Percentiles rank a stretch among this genome's conserved stretches.
These are phyloP conservation scores for Eueides isabella DNA, from an alignment of 1,140 invertebrate species.

Conservation along the genomic window DNA sequence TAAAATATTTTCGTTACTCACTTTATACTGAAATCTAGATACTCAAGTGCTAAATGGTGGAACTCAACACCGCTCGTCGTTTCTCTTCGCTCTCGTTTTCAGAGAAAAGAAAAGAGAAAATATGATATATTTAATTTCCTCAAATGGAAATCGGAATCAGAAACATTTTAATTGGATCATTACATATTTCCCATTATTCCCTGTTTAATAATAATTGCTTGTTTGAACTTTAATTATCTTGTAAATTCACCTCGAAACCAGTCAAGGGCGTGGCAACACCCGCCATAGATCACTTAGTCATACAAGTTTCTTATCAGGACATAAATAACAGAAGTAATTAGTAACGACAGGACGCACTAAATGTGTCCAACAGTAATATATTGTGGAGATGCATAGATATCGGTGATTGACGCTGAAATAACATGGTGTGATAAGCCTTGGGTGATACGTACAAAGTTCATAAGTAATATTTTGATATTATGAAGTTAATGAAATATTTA, in stretches of 20 bases:
- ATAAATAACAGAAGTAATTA: constrained; percentile 30
- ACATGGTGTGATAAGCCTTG: constrained; percentile 18
- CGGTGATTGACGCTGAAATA: constrained; percentile 33
- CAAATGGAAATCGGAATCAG: too few species aligned
- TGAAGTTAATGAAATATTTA: too few species aligned
- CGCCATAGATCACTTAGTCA: neutral
- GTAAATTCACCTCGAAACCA: neutral
- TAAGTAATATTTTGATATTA: neutral
- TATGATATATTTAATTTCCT: too few species aligned
- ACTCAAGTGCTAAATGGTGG: too few species aligned
- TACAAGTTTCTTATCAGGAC: constrained; percentile 7
- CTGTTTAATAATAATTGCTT: too few species aligned
- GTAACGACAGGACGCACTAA: constrained; percentile 22
- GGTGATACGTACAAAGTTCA: neutral
- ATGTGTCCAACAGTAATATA: constrained; percentile 25
- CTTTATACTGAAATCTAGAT: too few species aligned
- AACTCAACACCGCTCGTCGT: too few species aligned
- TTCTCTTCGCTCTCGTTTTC: too few species aligned
- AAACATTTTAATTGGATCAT: too few species aligned
- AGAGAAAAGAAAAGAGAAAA: too few species aligned
- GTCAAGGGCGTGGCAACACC: neutral
- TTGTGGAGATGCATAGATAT: constrained; percentile 25
- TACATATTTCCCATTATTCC: too few species aligned
- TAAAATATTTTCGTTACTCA: too few species aligned
- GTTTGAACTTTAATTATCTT: neutral